Evolutionary conservation across 2,888 invertebrate species (phyloP).

Genomic region (Fissipunctia ypsillon): DNA sequence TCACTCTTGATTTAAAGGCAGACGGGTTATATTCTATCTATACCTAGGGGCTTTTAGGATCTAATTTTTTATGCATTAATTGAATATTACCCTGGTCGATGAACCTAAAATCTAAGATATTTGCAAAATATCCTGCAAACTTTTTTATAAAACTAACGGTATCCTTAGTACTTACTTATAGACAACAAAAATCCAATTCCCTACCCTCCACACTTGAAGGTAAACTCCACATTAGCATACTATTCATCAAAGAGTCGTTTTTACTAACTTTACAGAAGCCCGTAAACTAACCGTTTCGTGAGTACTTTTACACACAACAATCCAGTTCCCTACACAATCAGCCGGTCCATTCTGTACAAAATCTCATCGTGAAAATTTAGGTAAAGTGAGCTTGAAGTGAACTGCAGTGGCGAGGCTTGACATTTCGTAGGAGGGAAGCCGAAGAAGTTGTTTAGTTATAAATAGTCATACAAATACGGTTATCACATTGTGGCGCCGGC

Average conservation of each 20-base stretch:
- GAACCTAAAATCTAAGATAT: not conserved
- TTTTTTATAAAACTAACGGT: not conserved
- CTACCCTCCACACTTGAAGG: not conserved
- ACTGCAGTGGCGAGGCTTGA: no score
- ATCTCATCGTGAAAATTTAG: no score
- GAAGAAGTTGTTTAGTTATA: no score
- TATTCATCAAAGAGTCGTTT: conserved; percentile 3
- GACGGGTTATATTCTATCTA: not conserved
- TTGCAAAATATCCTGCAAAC: not conserved
- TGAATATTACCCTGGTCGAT: not conserved
- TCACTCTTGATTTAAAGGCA: not conserved
- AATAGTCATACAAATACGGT: no score
- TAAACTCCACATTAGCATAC: conserved; percentile 7
- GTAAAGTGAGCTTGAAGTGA: no score
- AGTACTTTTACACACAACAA: conserved; percentile 26
- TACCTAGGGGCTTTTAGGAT: not conserved
- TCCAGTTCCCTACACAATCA: not conserved
- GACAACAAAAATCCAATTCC: not conserved
- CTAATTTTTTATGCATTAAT: not conserved
- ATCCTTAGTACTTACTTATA: not conserved
- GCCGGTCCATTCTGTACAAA: no score
- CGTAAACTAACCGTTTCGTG: not conserved
- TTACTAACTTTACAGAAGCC: not conserved
- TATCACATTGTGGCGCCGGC: no score
- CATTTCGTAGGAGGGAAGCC: no score